Evolutionary conservation across 2,888 invertebrate genomes (phyloP).

Genomic region (Dynastes maya): DNA sequence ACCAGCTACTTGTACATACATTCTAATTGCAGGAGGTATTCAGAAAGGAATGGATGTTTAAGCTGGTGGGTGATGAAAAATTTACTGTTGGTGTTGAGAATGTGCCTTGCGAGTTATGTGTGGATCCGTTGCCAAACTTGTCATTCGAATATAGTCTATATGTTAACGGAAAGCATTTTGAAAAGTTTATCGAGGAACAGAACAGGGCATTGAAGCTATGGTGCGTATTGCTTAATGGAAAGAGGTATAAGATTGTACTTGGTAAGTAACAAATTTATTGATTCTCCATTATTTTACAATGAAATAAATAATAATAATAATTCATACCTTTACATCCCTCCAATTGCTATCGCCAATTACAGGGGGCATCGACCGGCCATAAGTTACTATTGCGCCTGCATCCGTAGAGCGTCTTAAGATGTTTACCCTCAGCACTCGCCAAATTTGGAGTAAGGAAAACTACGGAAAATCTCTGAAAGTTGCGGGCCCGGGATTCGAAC

Average conservation of each 20-base stretch:
- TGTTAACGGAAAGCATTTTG: conserved; percentile 86
- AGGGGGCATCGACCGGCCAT: too few relatives aligned
- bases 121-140: conserved; percentile 80
- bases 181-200: conserved; percentile 87
- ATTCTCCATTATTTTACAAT: conserved; percentile 57
- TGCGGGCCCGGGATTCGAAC: too few relatives aligned
- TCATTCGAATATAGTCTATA: conserved; percentile 86
- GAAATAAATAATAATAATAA: conserved; percentile 24
- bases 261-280: conserved; percentile 72
- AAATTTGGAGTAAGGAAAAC: too few relatives aligned
- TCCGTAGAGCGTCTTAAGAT: too few relatives aligned
- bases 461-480: too few relatives aligned
- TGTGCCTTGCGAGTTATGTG: conserved; percentile 69
- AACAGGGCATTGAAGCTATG: conserved; percentile 84
- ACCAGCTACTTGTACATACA: too few relatives aligned
- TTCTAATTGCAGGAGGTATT: conserved; percentile 76
- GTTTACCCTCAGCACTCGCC: too few relatives aligned
- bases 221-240: conserved; percentile 74
- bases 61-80: conserved; percentile 88
- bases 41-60: conserved; percentile 92
- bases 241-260: conserved; percentile 80
- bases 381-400: too few relatives aligned
- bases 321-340: too few relatives aligned
- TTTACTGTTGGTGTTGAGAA: conserved; percentile 78
- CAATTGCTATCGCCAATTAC: too few relatives aligned